Base-by-base conservation (phyloP, 2,797 vertebrate species). In the Enteromius afrohamiltoni region DNA sequence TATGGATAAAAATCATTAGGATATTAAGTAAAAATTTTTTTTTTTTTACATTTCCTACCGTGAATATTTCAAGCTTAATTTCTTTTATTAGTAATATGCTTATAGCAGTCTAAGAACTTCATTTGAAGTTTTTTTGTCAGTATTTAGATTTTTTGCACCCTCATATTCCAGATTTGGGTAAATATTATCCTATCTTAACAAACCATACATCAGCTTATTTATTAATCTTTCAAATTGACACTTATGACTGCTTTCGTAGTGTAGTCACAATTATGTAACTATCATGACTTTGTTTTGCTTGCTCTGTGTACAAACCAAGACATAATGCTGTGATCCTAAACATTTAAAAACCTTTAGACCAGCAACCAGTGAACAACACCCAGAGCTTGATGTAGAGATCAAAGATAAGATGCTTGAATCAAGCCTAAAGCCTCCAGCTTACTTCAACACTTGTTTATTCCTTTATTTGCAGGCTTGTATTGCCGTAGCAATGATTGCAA, bases 401-500 rank as follows among this genome's bases (percentile, higher is more conserved):
- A 65, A 64, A 75, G 23, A 60, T 60, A 14, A 40, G 67, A 70
- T 5, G 10, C 16, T 34, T 70, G 29, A 81, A 79, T 64, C 40
- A 45, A 84, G 13, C 23, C 37, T 37, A 6, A 26, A 58, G 4
- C 23, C 53, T 73, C 3, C 23, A n/a, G 14, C 9, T 81, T 1
- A 70, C 16, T 68, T 81, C 34, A 58, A 47, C 37, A 31, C 49
- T 31, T 58, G 26, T 88, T 62, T 76, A 42, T 64, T 73, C 82
- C 16, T 51, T 87, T 85, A 68, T 74, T 64, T 88, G 77, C 85
- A 9, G 85, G 62, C 75, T 58, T 87, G 85, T 71, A 64, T 71
- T 90, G 60, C 86, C 85, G 79, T 91, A 93, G 94, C 34, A 71
- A 99, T 99, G 98, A 99, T 98, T 89, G 98, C 98, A 83, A 98